phyloP scores from a whole-genome alignment of 1,140 invertebrate species.

The Drosophila obscura region DNA sequence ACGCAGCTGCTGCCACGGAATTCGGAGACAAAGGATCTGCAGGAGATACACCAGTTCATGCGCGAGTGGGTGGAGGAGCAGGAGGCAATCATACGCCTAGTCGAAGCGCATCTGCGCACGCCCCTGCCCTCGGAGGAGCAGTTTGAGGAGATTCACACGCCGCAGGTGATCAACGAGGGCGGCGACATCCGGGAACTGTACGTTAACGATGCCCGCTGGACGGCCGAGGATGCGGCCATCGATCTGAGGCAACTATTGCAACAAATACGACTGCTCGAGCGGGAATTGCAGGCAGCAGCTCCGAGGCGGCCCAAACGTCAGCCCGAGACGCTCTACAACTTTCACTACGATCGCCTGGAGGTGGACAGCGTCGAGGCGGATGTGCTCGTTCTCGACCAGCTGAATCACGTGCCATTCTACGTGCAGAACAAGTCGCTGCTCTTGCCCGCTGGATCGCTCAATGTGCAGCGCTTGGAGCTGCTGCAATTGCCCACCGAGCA shows the following conservation, averaged over 20 bases:
- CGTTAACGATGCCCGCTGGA: constrained; percentile 64
- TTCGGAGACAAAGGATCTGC: constrained; percentile 72
- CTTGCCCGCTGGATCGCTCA: constrained; percentile 53
- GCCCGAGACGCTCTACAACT: constrained; percentile 28
- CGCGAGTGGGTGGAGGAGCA: constrained; percentile 65
- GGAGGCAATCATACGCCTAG: constrained; percentile 42
- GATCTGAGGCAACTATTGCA: constrained; percentile 54
- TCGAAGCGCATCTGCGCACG: constrained; percentile 18
- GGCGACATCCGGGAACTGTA: constrained; percentile 48
- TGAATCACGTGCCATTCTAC: constrained; percentile 67
- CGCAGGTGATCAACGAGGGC: constrained; percentile 47
- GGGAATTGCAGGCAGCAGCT: neutral
- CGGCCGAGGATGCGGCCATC: constrained; percentile 38
- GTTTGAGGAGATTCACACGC: constrained; percentile 43
- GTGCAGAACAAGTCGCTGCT: constrained; percentile 60
- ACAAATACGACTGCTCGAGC: constrained; percentile 47
- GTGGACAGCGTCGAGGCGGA: constrained; percentile 56
- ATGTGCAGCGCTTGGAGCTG: constrained; percentile 50
- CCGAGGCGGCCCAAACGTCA: constrained; percentile 43
- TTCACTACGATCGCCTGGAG: constrained; percentile 56
- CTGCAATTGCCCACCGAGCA: constrained; percentile 15
- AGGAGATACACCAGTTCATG: constrained; percentile 76
- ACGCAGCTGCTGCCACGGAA: constrained; percentile 65
- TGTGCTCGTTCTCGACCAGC: constrained; percentile 44
- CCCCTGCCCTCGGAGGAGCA: neutral